phyloP scores from a whole-genome alignment of 2,888 invertebrate species.

The Mimas tiliae region DNA sequence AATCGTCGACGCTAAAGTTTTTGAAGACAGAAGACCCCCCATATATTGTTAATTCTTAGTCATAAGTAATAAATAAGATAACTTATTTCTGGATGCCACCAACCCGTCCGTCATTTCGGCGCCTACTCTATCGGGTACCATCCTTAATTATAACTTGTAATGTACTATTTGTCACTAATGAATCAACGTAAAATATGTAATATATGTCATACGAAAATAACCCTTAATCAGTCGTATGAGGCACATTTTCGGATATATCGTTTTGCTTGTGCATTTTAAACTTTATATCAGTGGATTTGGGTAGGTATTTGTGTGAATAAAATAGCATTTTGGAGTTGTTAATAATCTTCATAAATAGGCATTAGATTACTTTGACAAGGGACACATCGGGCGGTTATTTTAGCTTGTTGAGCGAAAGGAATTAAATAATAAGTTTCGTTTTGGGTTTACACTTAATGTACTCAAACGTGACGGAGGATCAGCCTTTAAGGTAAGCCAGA shows the following conservation, averaged over 20 bases:
- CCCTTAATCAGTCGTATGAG: constrained; percentile 14
- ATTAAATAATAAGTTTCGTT: not conserved
- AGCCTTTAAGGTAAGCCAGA: not conserved
- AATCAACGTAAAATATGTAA: constrained; percentile 10
- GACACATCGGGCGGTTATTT: constrained; percentile 45
- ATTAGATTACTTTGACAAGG: constrained; percentile 15
- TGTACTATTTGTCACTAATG: constrained; percentile 20
- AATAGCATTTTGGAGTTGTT: not conserved
- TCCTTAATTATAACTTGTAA: constrained; percentile 18
- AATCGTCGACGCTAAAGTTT: too few species aligned
- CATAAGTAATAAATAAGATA: not conserved
- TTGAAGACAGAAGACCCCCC: too few species aligned
- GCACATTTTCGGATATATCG: not conserved
- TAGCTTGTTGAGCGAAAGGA: not conserved
- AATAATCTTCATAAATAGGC: constrained; percentile 17
- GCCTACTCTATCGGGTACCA: constrained; percentile 3
- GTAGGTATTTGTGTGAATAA: not conserved
- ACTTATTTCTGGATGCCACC: not conserved
- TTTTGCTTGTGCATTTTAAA: not conserved
- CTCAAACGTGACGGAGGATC: not conserved
- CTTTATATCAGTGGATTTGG: not conserved
- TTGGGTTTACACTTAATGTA: not conserved
- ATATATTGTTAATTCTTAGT: not conserved
- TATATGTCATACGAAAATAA: constrained; percentile 4
- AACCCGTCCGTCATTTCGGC: constrained; percentile 20